These are phyloP conservation scores for Cyprinodon variegatus DNA, from an alignment of 2,113 vertebrate genomes.

Conservation along the genomic window DNA sequence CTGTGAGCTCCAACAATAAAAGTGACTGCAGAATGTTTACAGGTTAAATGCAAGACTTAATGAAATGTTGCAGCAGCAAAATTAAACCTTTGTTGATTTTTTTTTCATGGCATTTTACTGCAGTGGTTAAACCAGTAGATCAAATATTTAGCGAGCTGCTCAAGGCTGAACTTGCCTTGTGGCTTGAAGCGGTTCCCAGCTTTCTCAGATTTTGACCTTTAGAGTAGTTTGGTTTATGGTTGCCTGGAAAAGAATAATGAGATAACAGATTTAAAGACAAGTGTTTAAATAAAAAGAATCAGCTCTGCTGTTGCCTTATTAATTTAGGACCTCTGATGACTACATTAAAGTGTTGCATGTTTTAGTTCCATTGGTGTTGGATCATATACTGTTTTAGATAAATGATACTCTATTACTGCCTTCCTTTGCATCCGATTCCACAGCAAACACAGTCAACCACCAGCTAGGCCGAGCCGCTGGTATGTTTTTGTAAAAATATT, in stretches of 20 bases:
- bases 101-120: constrained; percentile 1
- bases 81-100: constrained; percentile 10
- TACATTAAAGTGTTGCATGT: background rate
- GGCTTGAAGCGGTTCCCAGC: background rate
- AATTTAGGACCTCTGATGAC: background rate
- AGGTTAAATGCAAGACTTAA: background rate
- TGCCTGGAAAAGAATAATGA: background rate
- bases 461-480: too few relatives aligned
- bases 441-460: too few relatives aligned
- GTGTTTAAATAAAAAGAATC: too few relatives aligned
- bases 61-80: constrained; percentile 14
- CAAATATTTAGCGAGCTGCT: constrained; percentile 15
- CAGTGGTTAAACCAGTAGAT: background rate
- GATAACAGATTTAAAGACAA: background rate
- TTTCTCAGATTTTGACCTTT: background rate
- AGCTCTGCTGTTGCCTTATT: background rate
- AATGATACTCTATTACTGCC: background rate
- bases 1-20: background rate
- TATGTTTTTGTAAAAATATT: too few relatives aligned
- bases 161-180: background rate
- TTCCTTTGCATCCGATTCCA: background rate
- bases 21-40: background rate
- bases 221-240: background rate
- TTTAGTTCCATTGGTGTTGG: background rate
- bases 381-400: background rate